A percentile compares a stretch with the other conserved stretches of the same genome.
These are phyloP conservation scores for Serilophus lunatus DNA, from an alignment of 2,113 vertebrate genomes.

Conservation along the genomic window DNA sequence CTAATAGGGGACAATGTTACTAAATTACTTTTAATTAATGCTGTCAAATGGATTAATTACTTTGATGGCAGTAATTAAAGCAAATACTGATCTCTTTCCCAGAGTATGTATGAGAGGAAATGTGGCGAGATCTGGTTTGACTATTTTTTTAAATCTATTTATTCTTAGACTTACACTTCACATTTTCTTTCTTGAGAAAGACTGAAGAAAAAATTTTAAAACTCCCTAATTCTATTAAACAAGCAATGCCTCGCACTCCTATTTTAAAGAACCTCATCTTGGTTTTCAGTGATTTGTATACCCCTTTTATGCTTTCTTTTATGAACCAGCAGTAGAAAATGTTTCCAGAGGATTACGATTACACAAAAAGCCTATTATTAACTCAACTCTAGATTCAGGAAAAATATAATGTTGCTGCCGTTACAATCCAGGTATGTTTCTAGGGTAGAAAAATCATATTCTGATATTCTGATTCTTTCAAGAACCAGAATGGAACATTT, in stretches of 20 bases:
- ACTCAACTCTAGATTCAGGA: neutral
- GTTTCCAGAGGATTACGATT: neutral
- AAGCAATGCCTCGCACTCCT: neutral
- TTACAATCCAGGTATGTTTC: neutral
- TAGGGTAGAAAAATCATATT: neutral
- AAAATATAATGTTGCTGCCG: neutral
- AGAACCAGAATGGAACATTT: neutral
- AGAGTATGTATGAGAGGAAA: neutral
- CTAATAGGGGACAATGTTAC: neutral
- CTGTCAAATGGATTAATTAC: conserved; percentile 17
- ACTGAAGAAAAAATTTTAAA: neutral
- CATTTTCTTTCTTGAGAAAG: neutral
- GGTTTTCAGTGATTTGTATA: neutral
- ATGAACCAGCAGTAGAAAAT: neutral
- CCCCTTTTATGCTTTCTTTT: neutral
- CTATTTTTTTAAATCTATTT: neutral
- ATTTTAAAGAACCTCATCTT: neutral
- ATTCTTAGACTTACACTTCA: neutral
- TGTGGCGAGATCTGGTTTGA: neutral
- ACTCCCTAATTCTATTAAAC: neutral
- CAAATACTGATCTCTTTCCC: neutral
- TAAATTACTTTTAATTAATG: conserved; percentile 32
- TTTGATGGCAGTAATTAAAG: neutral
- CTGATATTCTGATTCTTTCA: neutral
- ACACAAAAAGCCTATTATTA: neutral